phyloP scores from a whole-genome alignment of 2,113 vertebrate species.

The Noturus placidus region DNA sequence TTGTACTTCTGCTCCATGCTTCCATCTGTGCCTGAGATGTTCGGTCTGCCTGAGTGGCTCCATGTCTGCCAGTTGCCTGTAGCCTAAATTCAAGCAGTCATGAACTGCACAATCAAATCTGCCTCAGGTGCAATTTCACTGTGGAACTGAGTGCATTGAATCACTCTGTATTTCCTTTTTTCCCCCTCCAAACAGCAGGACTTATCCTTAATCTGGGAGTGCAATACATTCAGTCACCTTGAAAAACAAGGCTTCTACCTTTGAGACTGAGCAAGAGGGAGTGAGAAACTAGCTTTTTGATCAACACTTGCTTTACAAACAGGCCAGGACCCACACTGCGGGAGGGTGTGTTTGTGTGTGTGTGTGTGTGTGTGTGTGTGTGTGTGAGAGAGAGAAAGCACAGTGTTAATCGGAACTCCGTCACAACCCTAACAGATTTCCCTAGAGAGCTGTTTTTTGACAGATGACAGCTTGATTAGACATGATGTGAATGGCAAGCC shows the following conservation, averaged over 20 bases:
- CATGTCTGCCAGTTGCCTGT: background rate
- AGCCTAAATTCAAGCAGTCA: conserved; percentile 21
- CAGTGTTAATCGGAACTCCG: conserved; percentile 40
- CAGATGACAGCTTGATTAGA: conserved; percentile 56
- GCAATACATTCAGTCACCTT: conserved; percentile 20
- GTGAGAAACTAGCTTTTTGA: background rate
- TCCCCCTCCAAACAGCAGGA: background rate
- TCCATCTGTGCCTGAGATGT: background rate
- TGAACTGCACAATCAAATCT: background rate
- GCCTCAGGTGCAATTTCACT: background rate
- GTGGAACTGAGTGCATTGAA: background rate
- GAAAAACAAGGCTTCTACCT: background rate
- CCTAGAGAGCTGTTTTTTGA: conserved; percentile 39
- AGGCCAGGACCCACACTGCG: background rate
- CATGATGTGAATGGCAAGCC: conserved; percentile 45
- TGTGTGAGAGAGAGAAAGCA: background rate
- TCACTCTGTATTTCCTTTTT: background rate
- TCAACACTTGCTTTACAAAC: conserved; percentile 12
- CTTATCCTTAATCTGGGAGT: background rate
- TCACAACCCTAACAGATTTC: conserved; percentile 49
- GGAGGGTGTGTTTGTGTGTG: background rate
- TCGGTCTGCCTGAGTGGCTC: background rate
- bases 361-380: background rate
- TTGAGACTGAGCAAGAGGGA: background rate
- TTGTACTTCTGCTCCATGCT: background rate